A percentile compares a stretch with the other conserved stretches of the same genome.
Conservation (phyloP, 2,888 invertebrate species). For the Oxycera nigricornis region DNA sequence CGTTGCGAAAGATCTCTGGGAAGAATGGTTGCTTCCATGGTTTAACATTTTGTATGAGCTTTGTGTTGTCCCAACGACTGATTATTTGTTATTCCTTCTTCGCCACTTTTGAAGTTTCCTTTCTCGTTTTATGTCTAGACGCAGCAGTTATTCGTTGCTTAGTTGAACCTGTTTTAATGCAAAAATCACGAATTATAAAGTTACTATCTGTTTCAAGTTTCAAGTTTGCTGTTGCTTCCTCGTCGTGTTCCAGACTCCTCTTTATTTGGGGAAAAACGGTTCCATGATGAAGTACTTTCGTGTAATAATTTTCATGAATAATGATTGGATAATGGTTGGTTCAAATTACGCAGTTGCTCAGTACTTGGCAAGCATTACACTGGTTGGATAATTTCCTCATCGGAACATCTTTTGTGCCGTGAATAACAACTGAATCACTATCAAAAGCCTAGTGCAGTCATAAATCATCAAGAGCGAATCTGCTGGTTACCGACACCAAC, state of each 20-base stretch:
- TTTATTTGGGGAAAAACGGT: not conserved
- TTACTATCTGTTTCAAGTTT: not conserved
- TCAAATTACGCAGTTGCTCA: not conserved
- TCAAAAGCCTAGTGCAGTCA: not conserved
- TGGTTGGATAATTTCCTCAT: not conserved
- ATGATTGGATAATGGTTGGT: not conserved
- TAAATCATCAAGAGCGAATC: not conserved
- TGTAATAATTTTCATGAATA: not conserved
- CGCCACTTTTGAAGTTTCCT: no score
- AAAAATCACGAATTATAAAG: not conserved
- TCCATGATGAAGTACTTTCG: not conserved
- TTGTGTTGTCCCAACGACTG: no score
- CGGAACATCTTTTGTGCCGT: not conserved
- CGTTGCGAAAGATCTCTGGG: no score
- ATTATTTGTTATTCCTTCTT: no score
- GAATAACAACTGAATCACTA: not conserved
- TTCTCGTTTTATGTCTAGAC: not conserved
- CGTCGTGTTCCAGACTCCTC: not conserved
- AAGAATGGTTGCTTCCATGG: no score
- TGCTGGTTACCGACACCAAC: no score
- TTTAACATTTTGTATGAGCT: no score
- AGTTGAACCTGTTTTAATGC: not conserved
- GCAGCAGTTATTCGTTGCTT: not conserved
- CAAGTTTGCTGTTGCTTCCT: not conserved
- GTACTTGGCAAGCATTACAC: not conserved